Conservation (phyloP, 2,797 vertebrate species). For the Pelochelys cantorii region DNA sequence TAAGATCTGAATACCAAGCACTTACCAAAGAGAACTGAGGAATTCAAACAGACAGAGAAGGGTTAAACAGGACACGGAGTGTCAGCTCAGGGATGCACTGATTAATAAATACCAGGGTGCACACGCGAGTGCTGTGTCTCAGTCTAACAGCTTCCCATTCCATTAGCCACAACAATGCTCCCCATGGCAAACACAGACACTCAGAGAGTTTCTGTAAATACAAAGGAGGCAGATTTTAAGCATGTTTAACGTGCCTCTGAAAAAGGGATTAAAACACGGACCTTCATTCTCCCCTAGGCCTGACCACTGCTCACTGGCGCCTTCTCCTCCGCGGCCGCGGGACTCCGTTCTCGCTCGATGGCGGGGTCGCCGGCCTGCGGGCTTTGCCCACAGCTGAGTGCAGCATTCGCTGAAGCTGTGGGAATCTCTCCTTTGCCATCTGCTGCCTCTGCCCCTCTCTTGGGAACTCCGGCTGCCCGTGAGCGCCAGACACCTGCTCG, state of each 20-base stretch:
- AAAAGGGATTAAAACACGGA: constrained; percentile 74
- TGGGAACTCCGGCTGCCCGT: constrained; percentile 9
- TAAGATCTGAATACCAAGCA: constrained; percentile 83
- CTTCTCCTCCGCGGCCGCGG: constrained; percentile 32
- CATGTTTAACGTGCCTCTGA: constrained; percentile 71
- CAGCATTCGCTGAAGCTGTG: constrained; percentile 55
- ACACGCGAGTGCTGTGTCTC: constrained; percentile 77
- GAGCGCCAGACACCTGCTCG: too few species aligned
- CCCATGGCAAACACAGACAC: constrained; percentile 76
- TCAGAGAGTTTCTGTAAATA: constrained; percentile 79
- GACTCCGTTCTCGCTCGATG: too few species aligned
- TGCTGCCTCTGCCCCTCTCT: constrained; percentile 54
- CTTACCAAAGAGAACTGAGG: constrained; percentile 81
- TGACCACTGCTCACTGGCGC: constrained; percentile 28
- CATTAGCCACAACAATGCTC: constrained; percentile 79
- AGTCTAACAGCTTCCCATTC: constrained; percentile 75
- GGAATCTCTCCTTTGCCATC: constrained; percentile 51
- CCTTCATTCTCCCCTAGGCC: constrained; percentile 56
- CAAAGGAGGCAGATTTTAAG: constrained; percentile 78
- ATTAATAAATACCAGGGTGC: constrained; percentile 80
- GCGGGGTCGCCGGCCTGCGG: background rate
- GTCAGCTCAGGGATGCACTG: constrained; percentile 76
- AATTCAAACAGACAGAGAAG: constrained; percentile 79
- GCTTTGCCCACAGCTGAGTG: constrained; percentile 62
- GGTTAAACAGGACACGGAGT: constrained; percentile 77